Percentiles rank a stretch among this genome's conserved stretches.
Conservation (phyloP, 2,797 vertebrate genomes). For the Poeciliopsis turneri region DNA sequence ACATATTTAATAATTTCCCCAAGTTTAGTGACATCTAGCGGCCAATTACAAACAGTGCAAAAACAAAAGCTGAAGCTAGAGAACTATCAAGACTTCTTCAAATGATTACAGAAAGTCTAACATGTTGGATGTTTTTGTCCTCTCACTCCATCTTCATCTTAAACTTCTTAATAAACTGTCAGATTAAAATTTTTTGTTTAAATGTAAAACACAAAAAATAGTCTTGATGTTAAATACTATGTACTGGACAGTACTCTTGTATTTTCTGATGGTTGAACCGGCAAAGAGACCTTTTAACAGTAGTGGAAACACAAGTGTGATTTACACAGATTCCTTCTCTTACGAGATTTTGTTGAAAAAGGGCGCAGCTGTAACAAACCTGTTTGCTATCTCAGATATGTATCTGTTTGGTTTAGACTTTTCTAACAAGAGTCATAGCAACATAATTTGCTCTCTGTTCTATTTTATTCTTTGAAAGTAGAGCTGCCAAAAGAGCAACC, state of each 20-base stretch:
- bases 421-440: neutral
- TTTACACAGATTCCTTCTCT: neutral
- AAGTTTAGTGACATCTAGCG: constrained; percentile 56
- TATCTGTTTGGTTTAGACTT: neutral
- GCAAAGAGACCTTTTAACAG: neutral
- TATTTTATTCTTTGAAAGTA: neutral
- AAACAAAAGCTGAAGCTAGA: neutral
- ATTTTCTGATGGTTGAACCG: neutral
- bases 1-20: neutral
- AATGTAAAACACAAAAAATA: neutral
- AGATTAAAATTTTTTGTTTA: neutral
- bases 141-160: neutral
- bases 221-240: neutral
- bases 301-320: neutral
- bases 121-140: neutral
- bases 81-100: neutral
- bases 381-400: neutral
- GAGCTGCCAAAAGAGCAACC: neutral
- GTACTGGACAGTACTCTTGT: neutral
- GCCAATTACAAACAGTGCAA: constrained; percentile 7
- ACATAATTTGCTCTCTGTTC: neutral
- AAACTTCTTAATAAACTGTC: neutral
- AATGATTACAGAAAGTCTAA: neutral
- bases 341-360: neutral
- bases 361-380: neutral